Evolutionary conservation across 2,113 vertebrate genomes (phyloP), one percentile per base, ranked within the genome.

Genomic region (Ancistrus triradiatus): DNA sequence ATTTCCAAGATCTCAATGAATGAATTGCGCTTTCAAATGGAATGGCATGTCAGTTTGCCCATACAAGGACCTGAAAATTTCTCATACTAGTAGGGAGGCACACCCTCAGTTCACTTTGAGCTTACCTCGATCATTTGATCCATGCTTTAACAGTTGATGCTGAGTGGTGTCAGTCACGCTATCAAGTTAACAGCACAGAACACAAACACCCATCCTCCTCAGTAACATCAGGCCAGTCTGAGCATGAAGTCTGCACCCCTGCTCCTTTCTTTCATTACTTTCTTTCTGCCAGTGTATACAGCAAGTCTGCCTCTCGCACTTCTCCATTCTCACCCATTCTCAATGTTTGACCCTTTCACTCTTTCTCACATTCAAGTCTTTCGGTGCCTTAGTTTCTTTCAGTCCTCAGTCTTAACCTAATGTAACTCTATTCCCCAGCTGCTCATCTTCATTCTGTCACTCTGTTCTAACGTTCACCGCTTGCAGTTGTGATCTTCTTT

Each of bases 121-220:
- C n/a, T n/a, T n/a, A n/a, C n/a, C 63, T 46, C 46, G 46, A 68
- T 73, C 48, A 64, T 57, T 53, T 59, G 65, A 68, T 63, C 55
- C 60, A 49, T 33, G 24, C 56, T 55, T 73, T 50, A 52, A 58
- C 28, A 27, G 48, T 58, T 47, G 61, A 68, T 46, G 53, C 44
- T 11, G 51, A 68, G 59, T 15, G 31, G 46, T 68, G 59, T 73
- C 65, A 59, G 63, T 68, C 55, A 44, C 71, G 65, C 66, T 22
- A 60, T 73, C 59, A 64, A 38, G 55, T 64, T 52, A 60, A 55
- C 48, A 8, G 17, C 15, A 25, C n/a, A 38, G 35, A 51, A 24
- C 42, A 17, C 38, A 59, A 59, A 59, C 70, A 47, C 33, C 55
- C 27, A 18, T 47, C 42, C 21, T 37, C 52, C 52, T 14, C 42